Conservation (phyloP, 2,888 invertebrate genomes). For the Amblyteles armatorius region DNA sequence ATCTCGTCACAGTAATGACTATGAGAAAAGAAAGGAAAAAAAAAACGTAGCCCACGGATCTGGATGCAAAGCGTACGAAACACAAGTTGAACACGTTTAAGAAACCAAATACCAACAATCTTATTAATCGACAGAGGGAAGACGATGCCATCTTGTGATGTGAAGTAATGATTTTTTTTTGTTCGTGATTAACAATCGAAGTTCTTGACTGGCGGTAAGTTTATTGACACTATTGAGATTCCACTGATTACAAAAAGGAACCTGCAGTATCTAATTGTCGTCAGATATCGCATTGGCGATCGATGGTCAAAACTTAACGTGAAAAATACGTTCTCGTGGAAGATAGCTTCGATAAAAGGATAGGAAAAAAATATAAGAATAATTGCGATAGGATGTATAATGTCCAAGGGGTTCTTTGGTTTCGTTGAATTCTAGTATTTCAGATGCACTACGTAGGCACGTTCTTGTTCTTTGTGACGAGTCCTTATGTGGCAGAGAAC, state of each 20-base stretch:
- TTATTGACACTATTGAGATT: conserved; percentile 38
- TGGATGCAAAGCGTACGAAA: conserved; percentile 29
- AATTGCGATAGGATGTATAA: conserved; percentile 15
- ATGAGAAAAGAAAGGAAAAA: conserved; percentile 11
- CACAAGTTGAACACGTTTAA: not conserved
- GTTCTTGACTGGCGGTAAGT: not conserved
- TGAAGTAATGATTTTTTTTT: not conserved
- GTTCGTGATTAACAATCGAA: not conserved
- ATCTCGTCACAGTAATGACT: not conserved
- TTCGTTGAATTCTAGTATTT: conserved; percentile 53
- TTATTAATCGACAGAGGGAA: conserved; percentile 12
- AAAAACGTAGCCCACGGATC: not conserved
- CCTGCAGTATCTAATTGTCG: not conserved
- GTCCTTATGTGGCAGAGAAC: conserved; percentile 77
- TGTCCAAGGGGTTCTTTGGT: conserved; percentile 30
- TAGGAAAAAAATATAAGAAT: conserved; percentile 3
- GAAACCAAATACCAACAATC: conserved; percentile 5
- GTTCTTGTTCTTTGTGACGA: conserved; percentile 73
- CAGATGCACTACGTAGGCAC: conserved; percentile 72
- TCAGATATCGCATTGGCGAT: conserved; percentile 1
- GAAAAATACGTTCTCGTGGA: conserved; percentile 6
- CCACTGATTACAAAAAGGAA: conserved; percentile 39
- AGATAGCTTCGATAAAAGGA: not conserved
- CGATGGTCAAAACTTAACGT: conserved; percentile 8
- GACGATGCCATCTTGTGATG: not conserved